Conservation (phyloP, 1,140 invertebrate species). For the Fragariocoptes setiger region DNA sequence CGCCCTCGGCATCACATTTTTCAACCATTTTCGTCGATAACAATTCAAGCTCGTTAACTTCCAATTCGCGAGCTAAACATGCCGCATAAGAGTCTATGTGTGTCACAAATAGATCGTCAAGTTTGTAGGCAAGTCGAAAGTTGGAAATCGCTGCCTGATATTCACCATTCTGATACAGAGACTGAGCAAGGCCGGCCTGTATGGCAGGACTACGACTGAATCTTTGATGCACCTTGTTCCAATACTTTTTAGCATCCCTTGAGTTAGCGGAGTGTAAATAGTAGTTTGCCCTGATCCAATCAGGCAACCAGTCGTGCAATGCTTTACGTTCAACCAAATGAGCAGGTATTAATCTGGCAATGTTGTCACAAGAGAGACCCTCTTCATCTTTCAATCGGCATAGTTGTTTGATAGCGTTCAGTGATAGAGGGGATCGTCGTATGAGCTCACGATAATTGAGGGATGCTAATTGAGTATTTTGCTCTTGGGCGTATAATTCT, state of each 20-base stretch:
- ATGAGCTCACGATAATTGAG: slow-evolving; percentile 39
- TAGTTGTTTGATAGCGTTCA: slow-evolving; percentile 32
- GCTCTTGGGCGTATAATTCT: slow-evolving; percentile 32
- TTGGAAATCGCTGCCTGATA: slow-evolving; percentile 15
- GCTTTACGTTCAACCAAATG: slow-evolving; percentile 15
- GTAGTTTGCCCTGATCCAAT: slow-evolving; percentile 2
- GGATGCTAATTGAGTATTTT: slow-evolving; percentile 34
- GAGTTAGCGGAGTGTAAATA: background rate
- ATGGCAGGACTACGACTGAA: slow-evolving; percentile 18
- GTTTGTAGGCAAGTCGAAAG: slow-evolving; percentile 20
- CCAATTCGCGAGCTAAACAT: slow-evolving; percentile 19
- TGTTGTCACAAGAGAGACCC: slow-evolving; percentile 25
- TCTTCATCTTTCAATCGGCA: slow-evolving; percentile 32
- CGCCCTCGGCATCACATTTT: slow-evolving; percentile 8
- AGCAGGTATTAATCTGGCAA: slow-evolving; percentile 28
- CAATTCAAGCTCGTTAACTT: slow-evolving; percentile 20
- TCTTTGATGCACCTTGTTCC: background rate
- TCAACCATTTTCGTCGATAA: slow-evolving; percentile 7
- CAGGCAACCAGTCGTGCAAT: slow-evolving; percentile 21
- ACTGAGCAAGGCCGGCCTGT: slow-evolving; percentile 28
- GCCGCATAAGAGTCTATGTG: slow-evolving; percentile 23
- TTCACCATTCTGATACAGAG: slow-evolving; percentile 27
- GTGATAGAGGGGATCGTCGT: slow-evolving; percentile 33
- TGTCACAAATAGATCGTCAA: slow-evolving; percentile 24
- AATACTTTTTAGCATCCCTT: background rate